Percentiles rank a stretch among this genome's conserved stretches.
These are phyloP conservation scores for Spatula versicolor DNA, from an alignment of 2,797 vertebrate species.

Conservation along the genomic window DNA sequence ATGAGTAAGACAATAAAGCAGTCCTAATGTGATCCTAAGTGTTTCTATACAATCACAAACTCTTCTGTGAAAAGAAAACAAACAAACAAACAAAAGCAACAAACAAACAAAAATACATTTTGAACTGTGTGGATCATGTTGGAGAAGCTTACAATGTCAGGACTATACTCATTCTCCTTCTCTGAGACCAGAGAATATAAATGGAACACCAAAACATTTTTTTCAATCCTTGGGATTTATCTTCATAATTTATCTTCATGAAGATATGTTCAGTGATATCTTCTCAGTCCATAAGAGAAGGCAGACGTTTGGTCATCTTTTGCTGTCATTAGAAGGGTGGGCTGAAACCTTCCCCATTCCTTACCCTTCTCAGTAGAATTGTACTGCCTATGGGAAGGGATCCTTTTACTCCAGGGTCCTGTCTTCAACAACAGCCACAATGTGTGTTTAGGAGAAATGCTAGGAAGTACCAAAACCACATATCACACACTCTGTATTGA, in stretches of 20 bases:
- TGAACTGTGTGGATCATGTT: background rate
- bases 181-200: background rate
- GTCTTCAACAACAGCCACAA: background rate
- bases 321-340: background rate
- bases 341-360: background rate
- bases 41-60: background rate
- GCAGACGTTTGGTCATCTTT: background rate
- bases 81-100: too few relatives aligned
- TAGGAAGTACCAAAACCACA: background rate
- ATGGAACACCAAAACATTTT: accelerated
- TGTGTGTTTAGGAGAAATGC: background rate
- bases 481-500: background rate
- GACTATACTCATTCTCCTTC: background rate
- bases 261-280: background rate
- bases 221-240: background rate
- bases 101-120: too few relatives aligned
- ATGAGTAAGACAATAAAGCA: background rate
- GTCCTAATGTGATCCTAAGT: background rate
- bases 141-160: background rate
- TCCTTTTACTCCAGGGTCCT: background rate
- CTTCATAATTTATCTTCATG: background rate
- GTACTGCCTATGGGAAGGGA: background rate
- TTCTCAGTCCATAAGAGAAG: background rate
- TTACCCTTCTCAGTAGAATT: background rate
- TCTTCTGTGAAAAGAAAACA: background rate